Conservation (phyloP, 2,113 vertebrate species). For the Girardinichthys multiradiatus region DNA sequence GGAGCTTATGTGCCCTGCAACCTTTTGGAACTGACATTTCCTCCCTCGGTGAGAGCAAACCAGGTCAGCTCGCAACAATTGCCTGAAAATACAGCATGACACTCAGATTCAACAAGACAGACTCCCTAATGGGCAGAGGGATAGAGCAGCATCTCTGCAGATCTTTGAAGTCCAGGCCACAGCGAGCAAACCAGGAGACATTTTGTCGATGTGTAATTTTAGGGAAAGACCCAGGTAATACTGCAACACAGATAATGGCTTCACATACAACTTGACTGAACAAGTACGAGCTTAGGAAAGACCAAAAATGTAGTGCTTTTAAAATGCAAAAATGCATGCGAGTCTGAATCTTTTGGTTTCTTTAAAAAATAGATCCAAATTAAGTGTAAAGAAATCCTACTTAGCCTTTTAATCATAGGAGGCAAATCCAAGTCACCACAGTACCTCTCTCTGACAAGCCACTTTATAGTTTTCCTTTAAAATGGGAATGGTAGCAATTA, state of each 20-base stretch:
- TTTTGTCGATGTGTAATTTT: background rate
- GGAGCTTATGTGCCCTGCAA: constrained; percentile 33
- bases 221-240: background rate
- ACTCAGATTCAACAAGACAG: constrained; percentile 18
- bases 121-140: constrained; percentile 3
- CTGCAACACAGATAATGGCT: constrained; percentile 14
- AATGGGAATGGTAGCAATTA: background rate
- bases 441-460: constrained; percentile 11
- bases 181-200: constrained; percentile 17
- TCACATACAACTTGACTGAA: background rate
- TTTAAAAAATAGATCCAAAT: background rate
- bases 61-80: constrained; percentile 47
- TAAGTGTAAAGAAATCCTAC: background rate
- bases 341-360: background rate
- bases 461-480: constrained; percentile 3
- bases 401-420: background rate
- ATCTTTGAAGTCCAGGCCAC: constrained; percentile 14
- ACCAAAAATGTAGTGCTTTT: constrained; percentile 21
- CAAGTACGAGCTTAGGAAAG: no score
- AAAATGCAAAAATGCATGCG: background rate
- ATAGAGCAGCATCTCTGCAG: background rate
- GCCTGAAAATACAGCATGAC: constrained; percentile 40
- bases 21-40: constrained; percentile 49
- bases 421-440: background rate
- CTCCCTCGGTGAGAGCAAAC: constrained; percentile 42